A percentile compares a stretch with the other conserved stretches of the same genome.
Evolutionary conservation across 2,797 vertebrate species (phyloP).

Genomic region (Bradypodion ventrale): DNA sequence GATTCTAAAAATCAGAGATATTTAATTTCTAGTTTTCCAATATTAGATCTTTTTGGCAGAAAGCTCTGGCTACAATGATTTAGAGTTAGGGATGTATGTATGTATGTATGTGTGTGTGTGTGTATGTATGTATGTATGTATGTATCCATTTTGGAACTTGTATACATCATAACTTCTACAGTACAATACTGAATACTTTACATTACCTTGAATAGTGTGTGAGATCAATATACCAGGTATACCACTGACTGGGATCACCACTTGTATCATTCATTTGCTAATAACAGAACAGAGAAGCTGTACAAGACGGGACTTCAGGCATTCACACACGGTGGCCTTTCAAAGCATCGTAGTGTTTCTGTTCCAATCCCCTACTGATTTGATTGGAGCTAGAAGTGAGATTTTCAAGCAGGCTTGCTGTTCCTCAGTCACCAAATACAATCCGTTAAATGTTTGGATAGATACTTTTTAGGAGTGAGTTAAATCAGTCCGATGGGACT

Average conservation of each 20-base stretch:
- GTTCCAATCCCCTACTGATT: conserved; percentile 22
- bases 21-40: background rate
- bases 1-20: background rate
- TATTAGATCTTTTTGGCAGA: background rate
- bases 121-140: no score
- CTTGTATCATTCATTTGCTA: conserved; percentile 4
- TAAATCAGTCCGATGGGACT: background rate
- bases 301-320: background rate
- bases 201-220: conserved; percentile 2
- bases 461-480: conserved; percentile 18
- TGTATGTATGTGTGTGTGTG: no score
- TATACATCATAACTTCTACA: background rate
- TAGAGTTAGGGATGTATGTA: background rate
- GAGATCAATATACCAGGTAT: background rate
- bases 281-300: conserved; percentile 7
- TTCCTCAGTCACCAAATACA: conserved; percentile 12
- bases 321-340: conserved; percentile 31
- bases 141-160: background rate
- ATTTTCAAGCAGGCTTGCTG: background rate
- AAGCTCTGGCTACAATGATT: background rate
- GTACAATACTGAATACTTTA: background rate
- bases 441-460: conserved; percentile 15
- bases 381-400: background rate
- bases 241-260: conserved; percentile 13
- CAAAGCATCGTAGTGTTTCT: conserved; percentile 26